These are phyloP conservation scores for Trachelus stipa DNA, from an alignment of 2,888 invertebrate genomes.

Conservation along the genomic window DNA sequence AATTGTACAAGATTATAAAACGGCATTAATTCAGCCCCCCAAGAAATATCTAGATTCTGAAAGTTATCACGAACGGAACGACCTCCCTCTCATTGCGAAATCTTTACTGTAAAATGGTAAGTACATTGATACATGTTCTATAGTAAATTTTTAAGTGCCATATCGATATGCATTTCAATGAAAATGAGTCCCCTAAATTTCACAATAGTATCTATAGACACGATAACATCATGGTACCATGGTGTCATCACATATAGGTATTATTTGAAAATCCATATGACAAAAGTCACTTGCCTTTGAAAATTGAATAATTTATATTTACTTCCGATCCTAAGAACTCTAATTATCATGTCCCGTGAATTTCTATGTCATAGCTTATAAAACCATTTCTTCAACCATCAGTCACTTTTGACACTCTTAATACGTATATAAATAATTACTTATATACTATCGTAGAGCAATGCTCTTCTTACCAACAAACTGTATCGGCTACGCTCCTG, in stretches of 20 bases:
- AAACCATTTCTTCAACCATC: neutral
- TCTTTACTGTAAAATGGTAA: neutral
- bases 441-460: constrained; percentile 20
- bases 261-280: too few relatives aligned
- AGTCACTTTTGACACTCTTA: constrained; percentile 34
- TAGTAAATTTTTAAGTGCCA: neutral
- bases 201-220: neutral
- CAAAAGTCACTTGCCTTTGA: too few relatives aligned
- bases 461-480: constrained; percentile 60
- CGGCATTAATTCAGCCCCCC: constrained; percentile 43
- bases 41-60: constrained; percentile 38
- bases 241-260: too few relatives aligned
- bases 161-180: neutral
- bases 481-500: constrained; percentile 60
- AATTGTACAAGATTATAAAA: constrained; percentile 46
- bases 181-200: neutral
- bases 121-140: neutral
- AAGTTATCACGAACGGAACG: constrained; percentile 17
- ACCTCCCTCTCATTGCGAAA: neutral
- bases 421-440: constrained; percentile 17
- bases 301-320: too few relatives aligned
- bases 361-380: neutral
- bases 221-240: too few relatives aligned
- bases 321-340: neutral
- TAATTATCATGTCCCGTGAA: neutral